phyloP scores from a whole-genome alignment of 2,113 vertebrate genomes.

The Carassius carassius region DNA sequence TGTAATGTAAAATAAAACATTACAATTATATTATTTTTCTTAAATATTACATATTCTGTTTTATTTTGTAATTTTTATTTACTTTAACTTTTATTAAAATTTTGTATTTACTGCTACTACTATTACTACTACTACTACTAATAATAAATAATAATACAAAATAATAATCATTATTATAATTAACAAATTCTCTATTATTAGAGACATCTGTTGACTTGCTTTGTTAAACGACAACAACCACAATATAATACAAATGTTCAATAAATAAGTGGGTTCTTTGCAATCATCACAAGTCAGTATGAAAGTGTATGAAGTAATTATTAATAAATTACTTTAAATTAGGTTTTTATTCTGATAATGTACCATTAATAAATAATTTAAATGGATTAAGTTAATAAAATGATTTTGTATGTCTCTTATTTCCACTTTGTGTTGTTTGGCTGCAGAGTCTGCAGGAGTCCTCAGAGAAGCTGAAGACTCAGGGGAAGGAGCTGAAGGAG shows the following conservation, averaged over 20 bases:
- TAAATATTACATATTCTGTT: too few relatives aligned
- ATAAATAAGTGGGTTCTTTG: not conserved
- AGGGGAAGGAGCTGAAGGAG: conserved; percentile 97
- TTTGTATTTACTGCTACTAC: not conserved
- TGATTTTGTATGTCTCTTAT: not conserved
- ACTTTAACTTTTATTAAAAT: too few relatives aligned
- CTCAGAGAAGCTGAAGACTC: conserved; percentile 90
- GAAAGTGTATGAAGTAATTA: not conserved
- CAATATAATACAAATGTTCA: not conserved
- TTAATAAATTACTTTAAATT: not conserved
- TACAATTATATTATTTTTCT: too few relatives aligned
- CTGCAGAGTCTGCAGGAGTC: conserved; percentile 85
- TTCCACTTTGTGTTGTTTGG: not conserved
- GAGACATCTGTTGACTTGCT: too few relatives aligned
- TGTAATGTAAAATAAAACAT: too few relatives aligned
- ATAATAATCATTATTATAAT: too few relatives aligned
- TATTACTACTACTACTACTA: too few relatives aligned
- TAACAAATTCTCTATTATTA: too few relatives aligned
- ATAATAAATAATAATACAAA: too few relatives aligned
- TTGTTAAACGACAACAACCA: not conserved
- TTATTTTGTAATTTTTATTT: too few relatives aligned
- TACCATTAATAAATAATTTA: not conserved
- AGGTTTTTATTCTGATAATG: too few relatives aligned
- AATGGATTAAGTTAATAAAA: not conserved
- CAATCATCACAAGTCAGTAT: not conserved